Evolutionary conservation across 2,888 invertebrate genomes (phyloP).

Genomic region (Cotesia congregata): DNA sequence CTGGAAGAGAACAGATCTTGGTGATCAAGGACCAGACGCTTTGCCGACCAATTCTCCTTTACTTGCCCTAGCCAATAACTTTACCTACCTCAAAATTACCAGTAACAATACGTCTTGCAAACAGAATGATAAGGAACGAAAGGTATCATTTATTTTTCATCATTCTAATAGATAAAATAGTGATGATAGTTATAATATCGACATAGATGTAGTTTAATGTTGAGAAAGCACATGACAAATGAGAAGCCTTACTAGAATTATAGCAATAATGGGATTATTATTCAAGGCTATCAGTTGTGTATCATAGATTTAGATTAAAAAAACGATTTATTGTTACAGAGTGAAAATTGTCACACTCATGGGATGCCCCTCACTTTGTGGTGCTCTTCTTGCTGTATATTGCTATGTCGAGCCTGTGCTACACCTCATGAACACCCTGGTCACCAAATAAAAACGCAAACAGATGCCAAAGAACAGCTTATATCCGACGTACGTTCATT

Average conservation of each 20-base stretch:
- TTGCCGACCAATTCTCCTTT: slow-evolving; percentile 80
- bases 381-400: slow-evolving; percentile 78
- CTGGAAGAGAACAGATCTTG: slow-evolving; percentile 81
- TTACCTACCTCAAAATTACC: slow-evolving; percentile 74
- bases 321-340: slow-evolving; percentile 54
- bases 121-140: slow-evolving; percentile 70
- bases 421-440: slow-evolving; percentile 77
- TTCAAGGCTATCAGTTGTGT: neutral
- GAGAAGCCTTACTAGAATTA: slow-evolving; percentile 20
- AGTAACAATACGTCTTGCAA: slow-evolving; percentile 70
- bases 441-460: slow-evolving; percentile 79
- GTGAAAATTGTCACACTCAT: slow-evolving; percentile 80
- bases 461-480: slow-evolving; percentile 78
- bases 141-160: slow-evolving; percentile 58
- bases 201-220: neutral
- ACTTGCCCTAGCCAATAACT: slow-evolving; percentile 77
- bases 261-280: neutral
- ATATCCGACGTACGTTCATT: slow-evolving; percentile 73
- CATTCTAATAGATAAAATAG: neutral
- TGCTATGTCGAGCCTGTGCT: slow-evolving; percentile 79
- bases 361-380: slow-evolving; percentile 81
- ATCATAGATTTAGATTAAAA: neutral
- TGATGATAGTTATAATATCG: neutral
- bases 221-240: slow-evolving; percentile 12
- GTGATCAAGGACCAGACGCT: slow-evolving; percentile 78